Conservation (phyloP, 2,888 invertebrate species). For the Leptinotarsa juncta region DNA sequence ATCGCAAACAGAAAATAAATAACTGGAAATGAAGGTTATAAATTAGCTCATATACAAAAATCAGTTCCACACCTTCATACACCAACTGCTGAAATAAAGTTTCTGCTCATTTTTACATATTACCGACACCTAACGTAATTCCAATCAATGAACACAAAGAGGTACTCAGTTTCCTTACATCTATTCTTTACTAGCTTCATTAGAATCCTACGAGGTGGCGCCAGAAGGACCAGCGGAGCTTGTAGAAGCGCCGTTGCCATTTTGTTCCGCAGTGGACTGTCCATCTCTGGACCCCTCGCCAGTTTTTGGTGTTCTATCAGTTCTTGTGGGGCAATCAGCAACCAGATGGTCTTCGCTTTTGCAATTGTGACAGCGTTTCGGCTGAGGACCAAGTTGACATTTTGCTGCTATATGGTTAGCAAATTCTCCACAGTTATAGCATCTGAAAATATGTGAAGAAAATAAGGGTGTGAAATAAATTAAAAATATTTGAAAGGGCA, state of each 20-base stretch:
- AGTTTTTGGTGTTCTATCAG: slow-evolving; percentile 51
- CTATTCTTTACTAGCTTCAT: slow-evolving; percentile 43
- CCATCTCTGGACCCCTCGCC: slow-evolving; percentile 29
- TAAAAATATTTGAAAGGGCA: too few species aligned
- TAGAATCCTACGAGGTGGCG: slow-evolving; percentile 42
- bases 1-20: too few species aligned
- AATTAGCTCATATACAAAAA: neutral
- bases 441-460: slow-evolving; percentile 68
- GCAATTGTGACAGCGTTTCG: slow-evolving; percentile 91
- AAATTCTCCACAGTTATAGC: slow-evolving; percentile 94
- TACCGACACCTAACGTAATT: slow-evolving; percentile 19
- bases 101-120: neutral
- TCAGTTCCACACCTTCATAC: slow-evolving; percentile 33
- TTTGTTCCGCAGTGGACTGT: slow-evolving; percentile 46
- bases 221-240: slow-evolving; percentile 42
- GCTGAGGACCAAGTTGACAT: slow-evolving; percentile 88
- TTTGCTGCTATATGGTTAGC: slow-evolving; percentile 93
- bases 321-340: slow-evolving; percentile 84
- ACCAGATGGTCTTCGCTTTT: slow-evolving; percentile 90
- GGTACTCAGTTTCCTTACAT: slow-evolving; percentile 22
- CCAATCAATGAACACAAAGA: slow-evolving; percentile 21
- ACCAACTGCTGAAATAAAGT: neutral
- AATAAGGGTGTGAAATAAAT: neutral
- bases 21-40: too few species aligned
- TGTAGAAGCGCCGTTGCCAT: slow-evolving; percentile 52